Conservation (phyloP, 2,888 invertebrate genomes). For the Hypselothyrea guttata region DNA sequence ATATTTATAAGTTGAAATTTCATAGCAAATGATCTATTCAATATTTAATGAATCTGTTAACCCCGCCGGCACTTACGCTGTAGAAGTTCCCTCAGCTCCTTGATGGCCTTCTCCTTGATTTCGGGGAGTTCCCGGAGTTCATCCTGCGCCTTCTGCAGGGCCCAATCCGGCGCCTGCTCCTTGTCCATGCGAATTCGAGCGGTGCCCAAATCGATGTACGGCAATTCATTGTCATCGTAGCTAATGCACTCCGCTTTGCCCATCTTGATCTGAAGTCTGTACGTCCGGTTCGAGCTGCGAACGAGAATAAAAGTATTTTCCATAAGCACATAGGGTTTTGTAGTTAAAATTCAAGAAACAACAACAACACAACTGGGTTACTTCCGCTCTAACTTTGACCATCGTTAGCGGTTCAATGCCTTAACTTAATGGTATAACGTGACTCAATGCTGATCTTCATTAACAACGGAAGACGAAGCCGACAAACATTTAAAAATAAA, state of each 20-base stretch:
- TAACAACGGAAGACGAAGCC: conserved; percentile 55
- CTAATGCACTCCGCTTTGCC: conserved; percentile 80
- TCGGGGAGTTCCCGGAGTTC: conserved; percentile 90
- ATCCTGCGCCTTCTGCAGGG: conserved; percentile 85
- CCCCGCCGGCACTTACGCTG: conserved; percentile 70
- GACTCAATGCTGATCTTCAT: conserved; percentile 69
- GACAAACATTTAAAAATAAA: conserved; percentile 22
- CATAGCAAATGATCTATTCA: too few species aligned
- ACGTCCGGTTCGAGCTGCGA: conserved; percentile 46
- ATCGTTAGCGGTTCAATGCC: conserved; percentile 61
- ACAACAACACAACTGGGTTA: conserved; percentile 58
- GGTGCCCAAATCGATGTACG: conserved; percentile 86
- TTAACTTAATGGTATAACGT: conserved; percentile 56
- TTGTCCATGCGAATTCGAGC: conserved; percentile 86
- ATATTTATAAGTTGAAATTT: too few species aligned
- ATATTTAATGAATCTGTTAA: too few species aligned
- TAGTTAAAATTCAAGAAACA: conserved; percentile 25
- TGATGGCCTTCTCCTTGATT: conserved; percentile 84
- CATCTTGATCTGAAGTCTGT: conserved; percentile 47
- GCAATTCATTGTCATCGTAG: conserved; percentile 84
- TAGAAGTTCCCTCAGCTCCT: conserved; percentile 83
- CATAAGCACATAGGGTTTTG: conserved; percentile 46
- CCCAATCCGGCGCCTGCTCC: conserved; percentile 84
- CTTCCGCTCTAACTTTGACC: conserved; percentile 45
- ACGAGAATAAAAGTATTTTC: conserved; percentile 57